These are phyloP conservation scores for Cacoxenus indagator DNA, from an alignment of 2,888 invertebrate species.

Conservation along the genomic window DNA sequence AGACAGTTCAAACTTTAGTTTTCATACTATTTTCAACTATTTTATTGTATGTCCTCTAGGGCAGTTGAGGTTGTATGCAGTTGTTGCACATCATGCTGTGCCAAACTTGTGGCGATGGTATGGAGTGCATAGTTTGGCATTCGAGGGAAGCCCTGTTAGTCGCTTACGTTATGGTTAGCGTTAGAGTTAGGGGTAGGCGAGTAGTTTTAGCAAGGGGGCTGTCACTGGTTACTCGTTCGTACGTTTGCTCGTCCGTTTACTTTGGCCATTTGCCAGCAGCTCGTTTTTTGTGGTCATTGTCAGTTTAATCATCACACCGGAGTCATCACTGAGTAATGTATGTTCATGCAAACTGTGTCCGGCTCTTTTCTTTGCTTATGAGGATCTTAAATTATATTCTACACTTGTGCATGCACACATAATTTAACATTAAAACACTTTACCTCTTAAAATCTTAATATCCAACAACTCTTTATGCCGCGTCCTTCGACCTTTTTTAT, in stretches of 20 bases:
- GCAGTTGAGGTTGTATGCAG: background rate
- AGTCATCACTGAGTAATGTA: too few species aligned
- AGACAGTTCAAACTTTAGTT: background rate
- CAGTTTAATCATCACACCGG: too few species aligned
- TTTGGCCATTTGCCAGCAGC: conserved; percentile 40
- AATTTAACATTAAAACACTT: conserved; percentile 30
- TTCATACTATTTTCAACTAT: background rate
- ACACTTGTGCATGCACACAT: background rate
- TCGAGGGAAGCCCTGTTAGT: background rate
- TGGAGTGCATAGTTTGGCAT: background rate
- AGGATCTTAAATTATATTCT: background rate
- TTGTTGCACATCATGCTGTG: background rate
- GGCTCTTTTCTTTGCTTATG: background rate
- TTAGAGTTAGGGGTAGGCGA: too few species aligned
- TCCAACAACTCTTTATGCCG: conserved; percentile 72
- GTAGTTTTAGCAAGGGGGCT: too few species aligned
- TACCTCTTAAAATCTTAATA: conserved; percentile 72
- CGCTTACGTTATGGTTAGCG: too few species aligned
- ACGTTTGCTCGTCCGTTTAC: conserved; percentile 28
- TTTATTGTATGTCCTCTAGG: background rate
- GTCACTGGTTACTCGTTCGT: too few species aligned
- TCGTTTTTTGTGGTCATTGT: conserved; percentile 24
- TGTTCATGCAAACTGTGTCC: conserved; percentile 7
- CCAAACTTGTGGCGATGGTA: background rate
- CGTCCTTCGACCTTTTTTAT: conserved; percentile 68